These are phyloP conservation scores for Ictidomys tridecemlineatus DNA, from an alignment of 2,113 vertebrate genomes.

Conservation along the genomic window DNA sequence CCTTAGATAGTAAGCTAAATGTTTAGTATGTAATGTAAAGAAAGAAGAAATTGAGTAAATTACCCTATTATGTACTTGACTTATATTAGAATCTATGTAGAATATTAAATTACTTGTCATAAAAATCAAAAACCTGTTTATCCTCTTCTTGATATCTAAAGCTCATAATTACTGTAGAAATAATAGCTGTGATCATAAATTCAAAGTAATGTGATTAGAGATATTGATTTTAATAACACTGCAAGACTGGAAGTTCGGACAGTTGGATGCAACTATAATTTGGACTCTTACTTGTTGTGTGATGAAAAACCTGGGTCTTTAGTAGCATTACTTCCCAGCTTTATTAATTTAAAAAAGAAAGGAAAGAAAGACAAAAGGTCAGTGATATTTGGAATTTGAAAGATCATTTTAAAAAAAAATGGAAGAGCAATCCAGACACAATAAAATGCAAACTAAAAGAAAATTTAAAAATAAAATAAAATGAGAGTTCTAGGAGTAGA, in stretches of 20 bases:
- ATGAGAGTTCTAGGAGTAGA: background rate
- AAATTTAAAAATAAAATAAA: background rate
- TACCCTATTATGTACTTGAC: background rate
- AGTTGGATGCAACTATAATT: background rate
- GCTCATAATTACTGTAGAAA: background rate
- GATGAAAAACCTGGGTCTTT: background rate
- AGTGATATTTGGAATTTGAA: background rate
- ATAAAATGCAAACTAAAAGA: background rate
- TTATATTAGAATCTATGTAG: background rate
- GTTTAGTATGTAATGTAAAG: background rate
- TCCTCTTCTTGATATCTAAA: background rate
- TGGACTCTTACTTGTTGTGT: background rate
- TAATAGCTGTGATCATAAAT: background rate
- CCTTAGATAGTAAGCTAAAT: background rate
- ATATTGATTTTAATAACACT: background rate
- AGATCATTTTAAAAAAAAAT: background rate
- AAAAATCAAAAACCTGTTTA: background rate
- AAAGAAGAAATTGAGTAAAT: background rate
- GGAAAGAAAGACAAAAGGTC: background rate
- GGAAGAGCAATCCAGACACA: background rate
- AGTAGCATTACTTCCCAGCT: background rate
- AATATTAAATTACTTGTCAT: slow-evolving; percentile 45
- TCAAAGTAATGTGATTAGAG: background rate
- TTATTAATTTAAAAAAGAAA: background rate
- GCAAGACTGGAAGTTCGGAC: background rate